Percentiles rank a stretch among this genome's conserved stretches.
These are phyloP conservation scores for Caenorhabditis drosophilae DNA, from an alignment of 2,888 invertebrate genomes.

Conservation along the genomic window DNA sequence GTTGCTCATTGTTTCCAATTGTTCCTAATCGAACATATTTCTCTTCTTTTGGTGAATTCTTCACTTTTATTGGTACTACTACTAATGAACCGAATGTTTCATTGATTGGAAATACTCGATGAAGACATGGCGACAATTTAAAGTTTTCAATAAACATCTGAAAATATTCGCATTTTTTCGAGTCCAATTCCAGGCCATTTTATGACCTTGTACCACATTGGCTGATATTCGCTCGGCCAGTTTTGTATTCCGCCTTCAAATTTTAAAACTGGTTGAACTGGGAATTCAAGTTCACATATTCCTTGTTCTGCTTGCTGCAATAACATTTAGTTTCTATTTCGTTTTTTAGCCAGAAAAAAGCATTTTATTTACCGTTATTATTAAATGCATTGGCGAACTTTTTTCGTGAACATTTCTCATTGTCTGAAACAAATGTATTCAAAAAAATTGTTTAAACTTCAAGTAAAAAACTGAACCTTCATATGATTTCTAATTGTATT, in stretches of 20 bases:
- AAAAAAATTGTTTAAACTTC: neutral
- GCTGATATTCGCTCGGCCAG: conserved; percentile 21
- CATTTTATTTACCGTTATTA: conserved; percentile 16
- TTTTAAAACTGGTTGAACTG: neutral
- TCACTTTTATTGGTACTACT: neutral
- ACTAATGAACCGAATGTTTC: neutral
- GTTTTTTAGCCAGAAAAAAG: neutral
- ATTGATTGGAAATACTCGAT: no score
- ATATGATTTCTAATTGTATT: conserved; percentile 20
- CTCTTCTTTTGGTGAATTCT: neutral
- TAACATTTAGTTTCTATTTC: no score
- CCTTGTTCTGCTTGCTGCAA: conserved; percentile 29
- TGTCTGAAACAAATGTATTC: no score
- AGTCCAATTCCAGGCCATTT: no score
- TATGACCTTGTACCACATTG: conserved; percentile 17
- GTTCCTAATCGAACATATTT: neutral
- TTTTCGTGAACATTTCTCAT: conserved; percentile 7
- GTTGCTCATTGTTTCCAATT: neutral
- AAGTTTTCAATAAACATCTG: neutral
- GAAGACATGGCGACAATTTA: neutral
- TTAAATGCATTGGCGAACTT: conserved; percentile 14
- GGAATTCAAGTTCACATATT: conserved; percentile 8
- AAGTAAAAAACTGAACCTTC: conserved; percentile 8
- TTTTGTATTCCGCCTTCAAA: conserved; percentile 1
- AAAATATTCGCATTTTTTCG: no score